Evolutionary conservation across 2,888 invertebrate genomes (phyloP), one percentile per base, ranked within the genome.

Genomic region (Drosophila mercatorum): DNA sequence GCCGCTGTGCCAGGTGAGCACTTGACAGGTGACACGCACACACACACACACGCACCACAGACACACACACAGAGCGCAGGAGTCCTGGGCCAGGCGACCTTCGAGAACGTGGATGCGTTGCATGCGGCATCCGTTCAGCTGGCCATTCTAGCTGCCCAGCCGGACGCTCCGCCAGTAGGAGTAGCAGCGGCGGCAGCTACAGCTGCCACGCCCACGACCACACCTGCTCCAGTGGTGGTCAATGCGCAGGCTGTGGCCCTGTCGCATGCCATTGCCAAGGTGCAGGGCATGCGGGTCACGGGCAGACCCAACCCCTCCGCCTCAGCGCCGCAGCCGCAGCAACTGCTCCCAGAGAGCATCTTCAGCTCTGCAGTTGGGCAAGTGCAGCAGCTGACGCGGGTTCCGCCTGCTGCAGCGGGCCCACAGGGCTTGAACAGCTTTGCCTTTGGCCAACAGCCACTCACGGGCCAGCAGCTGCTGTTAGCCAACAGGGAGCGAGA

Each of bases 1-100:
- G 41, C 28, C 28, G 57, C 44, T 44, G 60, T 12, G 40, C 22
- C 57, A 57, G 57, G 57, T 58, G 58, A 40, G 59, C 55, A 28
- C 31, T 4, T 49, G 14, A 34, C 31, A 41, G 43, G 51, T 46
- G 28, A 49, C 43, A 5, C 34, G 36, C 63, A 43, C 56, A 58
- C 46, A 58, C 43, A 43, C 51, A 55, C 47, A 49, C 63, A 11
- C 38, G 51, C 38, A 49, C 43, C n/a, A 17, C 26, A 34, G 40
- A 11, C 55, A 65, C 41, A 53, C 8, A 10, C 38, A 40, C 38
- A 26, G 26, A 53, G 10, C 7, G 40, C 12, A 31, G 11, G 12
- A 40, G 11, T 34, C 41, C 14, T 26, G 12, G 5, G 22, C 52
- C 60, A 43, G 36, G 36, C 26, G 5, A 51, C 5, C 2, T 62